phyloP scores from a whole-genome alignment of 1,140 invertebrate species.

The Habropoda laboriosa region DNA sequence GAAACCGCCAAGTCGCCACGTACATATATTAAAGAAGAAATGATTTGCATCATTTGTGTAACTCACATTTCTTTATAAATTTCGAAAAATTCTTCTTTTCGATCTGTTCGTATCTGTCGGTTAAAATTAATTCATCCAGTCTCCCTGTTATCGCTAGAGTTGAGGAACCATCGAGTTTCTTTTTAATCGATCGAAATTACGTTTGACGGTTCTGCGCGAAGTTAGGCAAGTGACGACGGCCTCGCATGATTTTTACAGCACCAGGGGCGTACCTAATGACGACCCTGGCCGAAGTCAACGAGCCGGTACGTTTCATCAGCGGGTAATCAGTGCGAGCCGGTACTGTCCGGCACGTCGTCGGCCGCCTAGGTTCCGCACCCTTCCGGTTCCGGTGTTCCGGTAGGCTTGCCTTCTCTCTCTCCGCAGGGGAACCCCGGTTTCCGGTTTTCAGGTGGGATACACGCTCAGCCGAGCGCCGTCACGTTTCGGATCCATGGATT shows the following conservation, averaged over 20 bases:
- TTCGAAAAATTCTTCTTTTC: too few species aligned
- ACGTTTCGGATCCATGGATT: conserved; percentile 70
- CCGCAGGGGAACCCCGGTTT: conserved; percentile 68
- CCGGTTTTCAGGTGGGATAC: conserved; percentile 80
- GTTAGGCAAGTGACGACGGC: too few species aligned
- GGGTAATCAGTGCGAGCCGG: conserved; percentile 79
- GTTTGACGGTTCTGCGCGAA: background rate
- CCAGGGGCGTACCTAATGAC: conserved; percentile 48
- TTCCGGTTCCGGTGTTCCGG: conserved; percentile 82
- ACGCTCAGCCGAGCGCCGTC: conserved; percentile 78
- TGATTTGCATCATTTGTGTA: background rate
- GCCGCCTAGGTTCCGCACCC: conserved; percentile 78
- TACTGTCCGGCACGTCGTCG: conserved; percentile 67
- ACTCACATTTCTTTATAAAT: too few species aligned
- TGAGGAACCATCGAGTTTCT: too few species aligned
- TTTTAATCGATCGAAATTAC: too few species aligned
- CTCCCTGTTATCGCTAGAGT: too few species aligned
- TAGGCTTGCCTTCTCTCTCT: conserved; percentile 75
- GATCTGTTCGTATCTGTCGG: too few species aligned
- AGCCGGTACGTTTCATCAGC: conserved; percentile 71
- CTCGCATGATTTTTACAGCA: conserved; percentile 29
- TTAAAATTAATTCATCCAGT: too few species aligned
- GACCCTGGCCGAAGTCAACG: conserved; percentile 66
- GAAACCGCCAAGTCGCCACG: too few species aligned
- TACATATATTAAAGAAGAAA: too few species aligned